Base-by-base conservation (phyloP, 92 coral and sea anemone species). In the Porites lobata region DNA sequence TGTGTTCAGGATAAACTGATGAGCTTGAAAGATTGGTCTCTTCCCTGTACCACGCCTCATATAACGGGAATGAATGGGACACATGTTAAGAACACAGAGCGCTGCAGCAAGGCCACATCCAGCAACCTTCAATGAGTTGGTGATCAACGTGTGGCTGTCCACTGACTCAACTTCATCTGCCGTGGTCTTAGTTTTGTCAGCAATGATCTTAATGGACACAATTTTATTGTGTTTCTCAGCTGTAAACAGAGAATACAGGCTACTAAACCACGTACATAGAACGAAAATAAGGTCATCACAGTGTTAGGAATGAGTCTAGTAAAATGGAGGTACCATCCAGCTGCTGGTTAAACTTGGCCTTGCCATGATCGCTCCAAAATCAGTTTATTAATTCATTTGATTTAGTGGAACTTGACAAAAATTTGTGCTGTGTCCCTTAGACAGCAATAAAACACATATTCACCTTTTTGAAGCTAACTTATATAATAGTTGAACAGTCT, bases 51-150 rank as follows among this genome's bases (percentile, higher is more conserved):
- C 94, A 19, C 90, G 81, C 13, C 88, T 77, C 69, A 69, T 83
- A 73, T 89, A 92, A 24, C 95, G 86, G 24, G 88, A 80, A 61
- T 92, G 95, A 53, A 92, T 65, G n/a, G 93, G 91, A 62, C 95
- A 92, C 61, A 74, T 81, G 14, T 77, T 86, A 22, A 88, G 77
- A 19, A 88, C 71, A 20, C 56, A 76, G 38, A 88, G 74, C 17
- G 92, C 88, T 24, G 61, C 22, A 12, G 92, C 88, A 62, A 88
- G 12, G 71, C 82, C 86, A 75, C 29, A 66, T 8, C 80, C 65
- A 38, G 79, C 87, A 38, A 24, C 54, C 85, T 66, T 15, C 54
- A 80, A 3, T 9, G 85, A 80, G 32, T 26, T 26, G 5, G 65
- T 51, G 76, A 20, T 38, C 75, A 80, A 51, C 12, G 17, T 18